Percentiles rank a stretch among this genome's conserved stretches.
Conservation (phyloP, 2,113 vertebrate species). For the Oreochromis aureus region DNA sequence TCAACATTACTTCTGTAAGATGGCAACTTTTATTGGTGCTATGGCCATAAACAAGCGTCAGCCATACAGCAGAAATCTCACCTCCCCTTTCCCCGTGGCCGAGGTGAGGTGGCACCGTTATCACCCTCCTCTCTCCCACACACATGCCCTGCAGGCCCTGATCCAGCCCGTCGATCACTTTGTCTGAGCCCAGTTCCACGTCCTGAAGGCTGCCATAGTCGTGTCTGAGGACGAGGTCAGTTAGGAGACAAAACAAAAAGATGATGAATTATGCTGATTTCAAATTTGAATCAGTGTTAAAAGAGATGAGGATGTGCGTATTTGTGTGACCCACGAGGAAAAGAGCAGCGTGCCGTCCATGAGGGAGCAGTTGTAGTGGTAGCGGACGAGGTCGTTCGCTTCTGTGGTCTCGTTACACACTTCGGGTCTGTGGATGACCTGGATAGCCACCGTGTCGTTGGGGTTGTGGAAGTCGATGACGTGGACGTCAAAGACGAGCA, state of each 20-base stretch:
- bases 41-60: background rate
- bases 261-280: background rate
- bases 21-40: background rate
- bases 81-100: constrained; percentile 90
- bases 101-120: constrained; percentile 87
- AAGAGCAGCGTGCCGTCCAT: constrained; percentile 89
- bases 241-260: background rate
- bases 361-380: constrained; percentile 94
- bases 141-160: constrained; percentile 86
- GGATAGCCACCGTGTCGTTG: constrained; percentile 74
- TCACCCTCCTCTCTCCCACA: constrained; percentile 79
- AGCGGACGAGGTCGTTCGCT: constrained; percentile 79
- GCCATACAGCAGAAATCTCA: constrained; percentile 49
- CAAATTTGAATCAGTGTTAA: background rate
- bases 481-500: constrained; percentile 86
- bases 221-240: constrained; percentile 61
- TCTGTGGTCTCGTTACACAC: constrained; percentile 78
- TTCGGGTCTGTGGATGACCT: constrained; percentile 71
- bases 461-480: constrained; percentile 96
- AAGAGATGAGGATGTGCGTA: background rate
- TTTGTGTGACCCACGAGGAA: constrained; percentile 82
- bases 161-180: constrained; percentile 91
- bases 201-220: constrained; percentile 78
- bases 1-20: background rate
- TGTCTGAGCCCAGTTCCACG: constrained; percentile 80